Evolutionary conservation across 2,888 invertebrate species (phyloP).

Genomic region (Lasius fuliginosus): DNA sequence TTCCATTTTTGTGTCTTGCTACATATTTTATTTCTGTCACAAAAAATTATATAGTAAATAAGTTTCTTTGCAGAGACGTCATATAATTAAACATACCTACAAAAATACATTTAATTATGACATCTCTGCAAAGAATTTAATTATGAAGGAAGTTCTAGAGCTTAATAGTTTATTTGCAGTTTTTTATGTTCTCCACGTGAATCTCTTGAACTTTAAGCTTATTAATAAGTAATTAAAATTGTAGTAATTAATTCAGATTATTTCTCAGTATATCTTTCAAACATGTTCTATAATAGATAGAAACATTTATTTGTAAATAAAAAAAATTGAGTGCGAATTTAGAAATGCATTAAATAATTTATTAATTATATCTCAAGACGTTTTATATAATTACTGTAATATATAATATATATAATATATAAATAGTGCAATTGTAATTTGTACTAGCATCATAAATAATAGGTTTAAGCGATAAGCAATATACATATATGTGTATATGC

Average conservation of each 20-base stretch:
- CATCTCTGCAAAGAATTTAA: too few relatives aligned
- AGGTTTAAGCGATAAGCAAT: too few relatives aligned
- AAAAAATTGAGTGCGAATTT: too few relatives aligned
- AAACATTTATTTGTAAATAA: neutral
- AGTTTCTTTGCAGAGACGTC: neutral
- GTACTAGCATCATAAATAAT: neutral
- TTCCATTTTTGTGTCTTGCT: neutral
- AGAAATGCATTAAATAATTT: neutral
- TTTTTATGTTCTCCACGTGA: neutral
- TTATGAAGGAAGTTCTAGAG: too few relatives aligned
- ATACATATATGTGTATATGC: too few relatives aligned
- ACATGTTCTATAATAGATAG: neutral
- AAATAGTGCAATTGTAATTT: neutral
- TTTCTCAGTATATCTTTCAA: neutral
- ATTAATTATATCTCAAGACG: neutral
- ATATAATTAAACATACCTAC: neutral
- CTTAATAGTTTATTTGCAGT: neutral
- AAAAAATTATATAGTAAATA: neutral
- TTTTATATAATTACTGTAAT: slow-evolving; percentile 8
- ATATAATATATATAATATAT: neutral
- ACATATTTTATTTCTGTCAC: neutral
- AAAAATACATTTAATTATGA: too few relatives aligned
- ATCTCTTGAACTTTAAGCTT: neutral
- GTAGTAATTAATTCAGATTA: neutral
- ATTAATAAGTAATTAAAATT: slow-evolving; percentile 19